Evolutionary conservation across 1,140 invertebrate species (phyloP), one percentile per base, ranked within the genome.

Genomic region (Drosophila leontia): DNA sequence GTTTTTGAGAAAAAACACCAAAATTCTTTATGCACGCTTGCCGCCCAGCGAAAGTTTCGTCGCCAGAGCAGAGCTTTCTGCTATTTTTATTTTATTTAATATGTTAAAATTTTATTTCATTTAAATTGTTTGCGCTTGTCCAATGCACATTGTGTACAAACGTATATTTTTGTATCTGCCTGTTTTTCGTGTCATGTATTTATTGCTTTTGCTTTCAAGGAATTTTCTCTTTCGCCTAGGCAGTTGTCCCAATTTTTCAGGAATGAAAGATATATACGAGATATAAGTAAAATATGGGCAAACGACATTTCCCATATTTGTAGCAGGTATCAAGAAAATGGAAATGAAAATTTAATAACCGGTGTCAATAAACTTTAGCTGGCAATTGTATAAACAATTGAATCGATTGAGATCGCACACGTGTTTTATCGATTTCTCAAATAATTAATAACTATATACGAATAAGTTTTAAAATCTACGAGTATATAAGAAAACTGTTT

Each of bases 361-460:
- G 53, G 61, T 86, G 82, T 87, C 80, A 87, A 88, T 78, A 87
- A 83, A 83, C 80, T 67, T 42, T 72, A 59, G 39, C 39, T n/a
- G 26, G 37, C 70, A 79, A 60, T 70, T 86, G 79, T 69, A 67
- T 55, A 62, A 82, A 72, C 51, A 80, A 56, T 67, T 55, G 7
- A 55, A 71, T 68, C 45, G 26, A 82, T 77, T 63, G 47, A 58
- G 12, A 23, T 50, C 26, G 4, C 29, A 50, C 57, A 41, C 39
- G 53, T 70, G 44, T 44, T 65, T 45, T 47, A 32, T 68, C 17
- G 26, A 39, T 53, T 35, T 26, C 35, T 29, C 12, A 50, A 61
- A 42, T 37, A 45, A 57, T 26, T 32, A 29, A 37, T 32, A 29
- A 45, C 11, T 41, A n/a, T 34, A 26, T 9, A 19, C n/a, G 15